Evolutionary conservation across 2,797 vertebrate species (phyloP).

Genomic region (Synaphobranchus kaupii): DNA sequence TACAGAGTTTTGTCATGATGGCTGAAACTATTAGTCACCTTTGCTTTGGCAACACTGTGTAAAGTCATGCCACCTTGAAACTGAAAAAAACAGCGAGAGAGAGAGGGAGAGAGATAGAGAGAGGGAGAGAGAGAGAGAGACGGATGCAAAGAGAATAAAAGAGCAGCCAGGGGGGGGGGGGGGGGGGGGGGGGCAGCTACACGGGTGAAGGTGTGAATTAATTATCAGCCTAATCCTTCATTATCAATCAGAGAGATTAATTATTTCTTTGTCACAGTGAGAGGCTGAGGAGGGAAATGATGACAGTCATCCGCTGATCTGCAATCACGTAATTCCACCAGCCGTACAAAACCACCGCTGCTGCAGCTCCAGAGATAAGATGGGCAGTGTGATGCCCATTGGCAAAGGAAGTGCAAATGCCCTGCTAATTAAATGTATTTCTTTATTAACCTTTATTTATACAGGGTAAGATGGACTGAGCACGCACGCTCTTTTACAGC

Average conservation of each 20-base stretch:
- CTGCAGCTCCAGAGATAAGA: background rate
- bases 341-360: background rate
- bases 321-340: background rate
- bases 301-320: background rate
- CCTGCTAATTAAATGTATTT: background rate
- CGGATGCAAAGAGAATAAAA: background rate
- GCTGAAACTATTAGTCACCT: background rate
- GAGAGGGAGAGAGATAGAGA: background rate
- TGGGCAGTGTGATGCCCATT: background rate
- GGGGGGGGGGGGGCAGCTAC: background rate
- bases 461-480: too few relatives aligned
- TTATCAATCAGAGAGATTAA: constrained; percentile 12
- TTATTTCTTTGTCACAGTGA: background rate
- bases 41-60: background rate
- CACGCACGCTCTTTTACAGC: too few relatives aligned
- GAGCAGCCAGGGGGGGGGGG: background rate
- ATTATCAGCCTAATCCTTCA: constrained; percentile 4
- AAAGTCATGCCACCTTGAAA: background rate
- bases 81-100: background rate
- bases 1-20: background rate
- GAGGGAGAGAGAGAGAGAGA: background rate
- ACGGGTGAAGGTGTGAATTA: constrained; percentile 6
- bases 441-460: too few relatives aligned
- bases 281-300: background rate
- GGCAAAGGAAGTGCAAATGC: background rate